These are phyloP conservation scores for Ophioderma brevispina DNA, from an alignment of 35 echinoderm and acorn worm genomes.

Conservation along the genomic window DNA sequence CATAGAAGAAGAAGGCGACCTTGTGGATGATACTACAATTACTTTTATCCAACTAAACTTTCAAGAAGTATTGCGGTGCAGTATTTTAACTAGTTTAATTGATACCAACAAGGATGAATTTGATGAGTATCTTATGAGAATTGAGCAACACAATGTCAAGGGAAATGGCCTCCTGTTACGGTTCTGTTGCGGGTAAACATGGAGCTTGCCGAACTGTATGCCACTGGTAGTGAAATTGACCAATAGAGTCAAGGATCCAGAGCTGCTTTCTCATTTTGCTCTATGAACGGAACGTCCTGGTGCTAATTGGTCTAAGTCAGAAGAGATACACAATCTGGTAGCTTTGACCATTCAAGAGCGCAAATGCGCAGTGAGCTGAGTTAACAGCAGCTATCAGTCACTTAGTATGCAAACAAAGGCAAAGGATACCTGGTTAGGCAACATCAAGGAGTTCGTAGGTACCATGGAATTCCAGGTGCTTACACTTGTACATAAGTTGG, in stretches of 20 bases:
- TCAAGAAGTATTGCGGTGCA: constrained; percentile 30
- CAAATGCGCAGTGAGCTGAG: neutral
- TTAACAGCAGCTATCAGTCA: neutral
- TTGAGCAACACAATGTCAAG: neutral
- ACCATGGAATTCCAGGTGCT: no score
- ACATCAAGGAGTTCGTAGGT: neutral
- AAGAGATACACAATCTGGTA: neutral
- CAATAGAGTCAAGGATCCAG: neutral
- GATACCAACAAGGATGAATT: neutral
- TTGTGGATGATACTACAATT: neutral
- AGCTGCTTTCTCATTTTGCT: neutral
- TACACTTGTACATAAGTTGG: no score
- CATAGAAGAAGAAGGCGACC: neutral
- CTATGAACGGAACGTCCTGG: neutral
- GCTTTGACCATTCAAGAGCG: neutral
- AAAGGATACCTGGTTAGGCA: neutral
- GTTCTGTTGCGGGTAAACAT: constrained; percentile 9
- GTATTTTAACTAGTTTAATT: neutral
- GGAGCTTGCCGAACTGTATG: neutral
- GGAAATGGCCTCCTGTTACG: neutral
- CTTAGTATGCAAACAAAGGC: neutral
- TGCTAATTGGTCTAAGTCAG: neutral
- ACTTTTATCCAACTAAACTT: constrained; percentile 14
- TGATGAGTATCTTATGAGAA: neutral
- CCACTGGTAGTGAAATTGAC: neutral